These are phyloP conservation scores for Delia radicum DNA, from an alignment of 1,140 invertebrate species.

Conservation along the genomic window DNA sequence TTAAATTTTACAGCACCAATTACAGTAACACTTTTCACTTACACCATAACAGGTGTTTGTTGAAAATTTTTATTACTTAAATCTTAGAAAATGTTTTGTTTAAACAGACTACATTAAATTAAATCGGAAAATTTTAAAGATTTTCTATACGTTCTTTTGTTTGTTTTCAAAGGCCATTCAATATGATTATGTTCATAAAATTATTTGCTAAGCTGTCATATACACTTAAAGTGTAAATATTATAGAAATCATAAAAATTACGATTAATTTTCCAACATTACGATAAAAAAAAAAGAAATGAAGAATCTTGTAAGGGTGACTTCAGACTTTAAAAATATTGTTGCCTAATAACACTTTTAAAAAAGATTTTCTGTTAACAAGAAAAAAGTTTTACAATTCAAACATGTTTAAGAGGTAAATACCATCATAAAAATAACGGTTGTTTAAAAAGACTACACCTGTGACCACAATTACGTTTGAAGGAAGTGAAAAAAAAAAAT, in stretches of 20 bases:
- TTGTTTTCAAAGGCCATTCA: neutral
- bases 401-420: neutral
- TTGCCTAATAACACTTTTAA: neutral
- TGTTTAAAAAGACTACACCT: neutral
- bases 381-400: neutral
- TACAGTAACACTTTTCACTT: no score
- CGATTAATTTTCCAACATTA: neutral
- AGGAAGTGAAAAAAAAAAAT: neutral
- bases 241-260: neutral
- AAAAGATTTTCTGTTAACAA: neutral
- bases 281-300: no score
- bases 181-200: neutral
- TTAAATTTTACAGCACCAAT: no score
- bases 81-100: neutral
- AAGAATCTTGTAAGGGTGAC: no score
- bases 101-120: neutral
- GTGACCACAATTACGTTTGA: neutral
- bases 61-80: neutral
- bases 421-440: neutral
- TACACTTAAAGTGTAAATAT: conserved; percentile 5
- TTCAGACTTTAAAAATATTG: no score
- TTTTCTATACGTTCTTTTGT: neutral
- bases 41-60: no score
- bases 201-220: neutral
- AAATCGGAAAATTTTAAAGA: neutral